phyloP scores from a whole-genome alignment of 2,797 vertebrate genomes.

The Miichthys miiuy region DNA sequence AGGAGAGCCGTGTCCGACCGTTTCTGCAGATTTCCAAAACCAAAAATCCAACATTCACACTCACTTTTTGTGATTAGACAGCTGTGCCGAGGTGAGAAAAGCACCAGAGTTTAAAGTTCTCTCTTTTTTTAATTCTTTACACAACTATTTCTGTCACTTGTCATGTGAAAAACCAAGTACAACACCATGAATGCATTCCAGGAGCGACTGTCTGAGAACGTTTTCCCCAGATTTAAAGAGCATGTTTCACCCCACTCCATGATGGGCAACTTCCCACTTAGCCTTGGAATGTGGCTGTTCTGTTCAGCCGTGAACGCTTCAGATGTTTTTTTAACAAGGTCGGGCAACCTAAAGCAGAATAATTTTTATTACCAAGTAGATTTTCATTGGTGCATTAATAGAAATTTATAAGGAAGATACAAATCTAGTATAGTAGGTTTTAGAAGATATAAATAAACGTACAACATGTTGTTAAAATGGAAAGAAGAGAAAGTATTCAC shows the following conservation, averaged over 20 bases:
- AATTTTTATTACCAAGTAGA: too few relatives aligned
- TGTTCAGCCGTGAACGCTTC: too few relatives aligned
- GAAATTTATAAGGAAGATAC: too few relatives aligned
- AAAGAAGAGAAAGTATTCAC: not conserved
- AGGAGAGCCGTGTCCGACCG: too few relatives aligned
- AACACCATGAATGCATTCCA: not conserved
- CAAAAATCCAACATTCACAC: not conserved
- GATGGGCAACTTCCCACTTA: not conserved
- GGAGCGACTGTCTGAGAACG: not conserved
- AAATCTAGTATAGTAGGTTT: too few relatives aligned
- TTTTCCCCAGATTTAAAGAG: not conserved
- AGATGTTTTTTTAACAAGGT: too few relatives aligned
- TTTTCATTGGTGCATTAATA: too few relatives aligned
- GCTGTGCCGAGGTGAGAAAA: not conserved
- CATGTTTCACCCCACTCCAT: not conserved
- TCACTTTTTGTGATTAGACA: not conserved
- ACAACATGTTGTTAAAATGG: not conserved
- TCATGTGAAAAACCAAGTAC: not conserved
- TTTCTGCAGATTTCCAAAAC: not conserved
- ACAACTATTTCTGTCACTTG: not conserved
- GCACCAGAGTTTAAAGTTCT: not conserved
- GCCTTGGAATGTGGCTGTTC: too few relatives aligned
- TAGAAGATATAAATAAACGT: too few relatives aligned
- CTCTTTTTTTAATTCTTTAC: not conserved
- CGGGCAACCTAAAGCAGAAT: too few relatives aligned